Conservation (phyloP, 1,140 invertebrate species). For the Drosophila simulans region DNA sequence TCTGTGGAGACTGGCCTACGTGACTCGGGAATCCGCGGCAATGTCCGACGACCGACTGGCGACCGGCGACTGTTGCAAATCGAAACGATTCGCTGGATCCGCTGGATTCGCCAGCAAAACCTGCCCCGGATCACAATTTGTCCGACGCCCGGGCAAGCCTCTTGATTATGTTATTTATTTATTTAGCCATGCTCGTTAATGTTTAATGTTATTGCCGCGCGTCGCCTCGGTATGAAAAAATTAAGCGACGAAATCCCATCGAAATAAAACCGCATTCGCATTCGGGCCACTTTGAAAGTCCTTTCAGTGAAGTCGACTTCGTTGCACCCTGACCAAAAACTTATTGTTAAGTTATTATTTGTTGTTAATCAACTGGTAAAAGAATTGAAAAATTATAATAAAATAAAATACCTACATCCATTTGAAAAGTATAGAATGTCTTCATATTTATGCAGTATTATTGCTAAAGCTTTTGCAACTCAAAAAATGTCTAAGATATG, state of each 20-base stretch:
- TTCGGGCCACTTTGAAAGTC: neutral
- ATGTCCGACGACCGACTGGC: conserved; percentile 60
- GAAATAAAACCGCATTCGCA: neutral
- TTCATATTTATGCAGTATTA: no score
- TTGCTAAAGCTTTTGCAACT: no score
- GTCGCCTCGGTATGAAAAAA: conserved; percentile 17
- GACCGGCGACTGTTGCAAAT: conserved; percentile 50
- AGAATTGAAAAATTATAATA: no score
- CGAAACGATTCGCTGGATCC: conserved; percentile 34
- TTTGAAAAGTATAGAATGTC: no score
- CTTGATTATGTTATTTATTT: conserved; percentile 79
- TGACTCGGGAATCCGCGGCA: conserved; percentile 69
- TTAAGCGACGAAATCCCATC: conserved; percentile 4
- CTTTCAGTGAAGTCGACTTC: neutral
- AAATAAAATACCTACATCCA: no score
- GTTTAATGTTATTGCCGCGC: conserved; percentile 46
- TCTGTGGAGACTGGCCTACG: conserved; percentile 60
- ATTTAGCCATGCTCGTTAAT: conserved; percentile 46
- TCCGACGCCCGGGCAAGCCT: conserved; percentile 41
- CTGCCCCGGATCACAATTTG: conserved; percentile 69
- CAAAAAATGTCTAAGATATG: no score
- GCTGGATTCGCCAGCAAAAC: conserved; percentile 37
- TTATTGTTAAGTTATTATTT: no score
- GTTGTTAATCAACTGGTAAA: no score
- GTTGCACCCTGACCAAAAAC: neutral